Evolutionary conservation across 2,888 invertebrate species (phyloP).

Genomic region (Sinhomidia bicolor): DNA sequence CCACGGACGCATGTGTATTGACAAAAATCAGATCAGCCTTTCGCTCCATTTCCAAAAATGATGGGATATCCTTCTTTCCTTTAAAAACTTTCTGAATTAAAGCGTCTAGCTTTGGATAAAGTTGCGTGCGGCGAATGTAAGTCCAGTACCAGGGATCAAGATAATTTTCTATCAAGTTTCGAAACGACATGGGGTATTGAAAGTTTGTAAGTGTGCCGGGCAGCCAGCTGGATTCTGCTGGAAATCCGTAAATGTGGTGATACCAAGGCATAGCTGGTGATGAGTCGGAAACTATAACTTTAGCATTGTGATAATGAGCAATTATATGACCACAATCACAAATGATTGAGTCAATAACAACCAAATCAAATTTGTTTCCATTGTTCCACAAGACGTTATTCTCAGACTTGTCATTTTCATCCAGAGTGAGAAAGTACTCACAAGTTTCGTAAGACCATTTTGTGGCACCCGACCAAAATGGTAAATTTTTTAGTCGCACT

Average conservation of each 20-base stretch:
- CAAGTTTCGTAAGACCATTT: slow-evolving; percentile 56
- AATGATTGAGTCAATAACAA: slow-evolving; percentile 62
- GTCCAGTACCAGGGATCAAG: slow-evolving; percentile 29
- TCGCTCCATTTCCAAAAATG: slow-evolving; percentile 57
- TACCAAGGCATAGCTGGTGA: slow-evolving; percentile 66
- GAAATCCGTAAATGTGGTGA: slow-evolving; percentile 67
- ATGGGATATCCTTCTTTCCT: slow-evolving; percentile 35
- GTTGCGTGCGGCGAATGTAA: slow-evolving; percentile 34
- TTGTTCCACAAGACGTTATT: background rate
- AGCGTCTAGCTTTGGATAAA: slow-evolving; percentile 63
- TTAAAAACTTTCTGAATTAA: slow-evolving; percentile 39
- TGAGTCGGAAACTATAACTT: slow-evolving; percentile 68
- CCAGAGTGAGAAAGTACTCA: slow-evolving; percentile 45
- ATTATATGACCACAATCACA: slow-evolving; percentile 74
- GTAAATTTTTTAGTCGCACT: no score
- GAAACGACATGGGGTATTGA: slow-evolving; percentile 53
- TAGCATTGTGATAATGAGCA: slow-evolving; percentile 66
- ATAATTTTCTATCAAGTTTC: slow-evolving; percentile 46
- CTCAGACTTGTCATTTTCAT: slow-evolving; percentile 23
- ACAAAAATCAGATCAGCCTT: slow-evolving; percentile 58
- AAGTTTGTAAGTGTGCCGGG: slow-evolving; percentile 45
- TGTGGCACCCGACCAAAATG: no score
- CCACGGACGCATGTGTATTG: slow-evolving; percentile 58
- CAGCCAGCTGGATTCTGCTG: slow-evolving; percentile 66
- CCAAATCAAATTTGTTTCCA: slow-evolving; percentile 64